Conservation (phyloP, 2,797 vertebrate species). For the Sebastes glaucus region DNA sequence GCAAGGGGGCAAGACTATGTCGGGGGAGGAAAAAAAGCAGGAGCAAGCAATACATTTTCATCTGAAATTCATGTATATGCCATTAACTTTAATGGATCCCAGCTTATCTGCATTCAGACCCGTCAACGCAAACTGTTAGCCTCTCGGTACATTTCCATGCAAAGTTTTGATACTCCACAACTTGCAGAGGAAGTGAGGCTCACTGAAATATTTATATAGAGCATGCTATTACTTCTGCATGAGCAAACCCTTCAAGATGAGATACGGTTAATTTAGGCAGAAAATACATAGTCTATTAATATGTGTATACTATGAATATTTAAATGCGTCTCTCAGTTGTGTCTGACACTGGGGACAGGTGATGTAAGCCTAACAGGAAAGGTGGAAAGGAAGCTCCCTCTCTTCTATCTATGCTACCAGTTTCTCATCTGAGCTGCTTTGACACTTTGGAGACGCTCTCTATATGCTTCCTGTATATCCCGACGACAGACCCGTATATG, state of each 20-base stretch:
- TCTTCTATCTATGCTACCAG: background rate
- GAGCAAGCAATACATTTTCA: background rate
- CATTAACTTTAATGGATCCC: slow-evolving; percentile 29
- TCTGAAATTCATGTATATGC: slow-evolving; percentile 18
- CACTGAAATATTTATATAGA: slow-evolving; percentile 69
- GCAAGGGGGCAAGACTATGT: background rate
- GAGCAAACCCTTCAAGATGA: slow-evolving; percentile 50
- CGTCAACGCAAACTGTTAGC: slow-evolving; percentile 33
- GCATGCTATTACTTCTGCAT: slow-evolving; percentile 51
- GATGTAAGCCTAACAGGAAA: slow-evolving; percentile 42
- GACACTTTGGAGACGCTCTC: slow-evolving; percentile 1
- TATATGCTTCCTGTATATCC: background rate
- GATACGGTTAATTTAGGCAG: slow-evolving; percentile 63
- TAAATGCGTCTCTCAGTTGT: slow-evolving; percentile 42
- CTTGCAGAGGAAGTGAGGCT: slow-evolving; percentile 25
- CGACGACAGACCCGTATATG: background rate
- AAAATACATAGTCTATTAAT: slow-evolving; percentile 72
- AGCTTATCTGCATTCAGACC: slow-evolving; percentile 41
- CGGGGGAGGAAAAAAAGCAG: background rate
- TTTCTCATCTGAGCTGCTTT: slow-evolving; percentile 6
- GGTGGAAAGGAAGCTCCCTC: slow-evolving; percentile 1
- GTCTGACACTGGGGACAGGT: slow-evolving; percentile 50
- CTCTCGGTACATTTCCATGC: slow-evolving; percentile 31
- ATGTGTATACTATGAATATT: slow-evolving; percentile 67
- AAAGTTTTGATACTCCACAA: slow-evolving; percentile 28